Percentiles rank a stretch among this genome's conserved stretches.
phyloP scores from a whole-genome alignment of 2,113 vertebrate genomes.

The Gnathonemus longibarbis region DNA sequence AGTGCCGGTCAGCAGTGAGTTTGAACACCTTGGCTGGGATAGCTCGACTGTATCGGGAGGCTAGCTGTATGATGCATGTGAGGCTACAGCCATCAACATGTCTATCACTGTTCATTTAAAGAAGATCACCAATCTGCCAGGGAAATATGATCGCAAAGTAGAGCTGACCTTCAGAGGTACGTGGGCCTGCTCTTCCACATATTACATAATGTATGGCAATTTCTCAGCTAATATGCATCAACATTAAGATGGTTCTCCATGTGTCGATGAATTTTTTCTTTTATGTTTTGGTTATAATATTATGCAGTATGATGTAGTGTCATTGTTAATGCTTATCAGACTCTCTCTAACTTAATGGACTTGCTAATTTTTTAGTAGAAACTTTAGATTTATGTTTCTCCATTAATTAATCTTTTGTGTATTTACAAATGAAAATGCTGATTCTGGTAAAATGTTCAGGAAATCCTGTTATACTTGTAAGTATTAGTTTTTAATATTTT shows the following conservation, averaged over 20 bases:
- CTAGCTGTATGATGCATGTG: neutral
- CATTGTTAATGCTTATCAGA: neutral
- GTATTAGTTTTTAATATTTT: neutral
- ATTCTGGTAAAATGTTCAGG: neutral
- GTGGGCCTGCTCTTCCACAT: constrained; percentile 15
- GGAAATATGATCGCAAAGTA: constrained; percentile 72
- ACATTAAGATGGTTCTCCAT: neutral
- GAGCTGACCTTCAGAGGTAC: constrained; percentile 76
- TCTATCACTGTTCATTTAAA: constrained; percentile 69
- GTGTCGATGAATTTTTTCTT: neutral
- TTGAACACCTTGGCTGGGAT: no score
- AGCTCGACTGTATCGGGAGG: neutral
- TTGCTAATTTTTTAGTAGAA: neutral
- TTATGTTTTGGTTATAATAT: neutral
- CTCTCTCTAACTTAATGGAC: neutral
- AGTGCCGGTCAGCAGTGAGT: neutral
- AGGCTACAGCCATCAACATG: constrained; percentile 51
- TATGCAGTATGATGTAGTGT: neutral
- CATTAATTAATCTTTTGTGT: neutral
- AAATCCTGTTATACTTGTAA: neutral
- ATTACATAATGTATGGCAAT: neutral
- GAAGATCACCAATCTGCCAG: constrained; percentile 68
- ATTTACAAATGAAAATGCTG: neutral
- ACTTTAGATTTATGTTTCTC: neutral
- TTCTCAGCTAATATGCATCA: neutral